These are phyloP conservation scores for Pseudomyrmex flavicornis DNA, from an alignment of 1,140 invertebrate species.

Conservation along the genomic window DNA sequence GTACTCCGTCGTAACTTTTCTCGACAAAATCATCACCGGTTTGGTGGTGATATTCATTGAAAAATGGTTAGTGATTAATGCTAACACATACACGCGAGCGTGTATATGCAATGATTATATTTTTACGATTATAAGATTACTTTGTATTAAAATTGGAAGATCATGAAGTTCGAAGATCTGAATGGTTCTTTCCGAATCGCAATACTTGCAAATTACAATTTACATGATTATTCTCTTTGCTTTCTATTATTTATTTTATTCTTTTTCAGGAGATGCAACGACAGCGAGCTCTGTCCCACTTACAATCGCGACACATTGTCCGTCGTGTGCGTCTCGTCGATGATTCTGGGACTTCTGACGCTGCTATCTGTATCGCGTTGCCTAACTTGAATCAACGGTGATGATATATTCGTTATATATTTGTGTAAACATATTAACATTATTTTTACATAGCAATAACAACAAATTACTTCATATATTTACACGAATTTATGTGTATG, in stretches of 20 bases:
- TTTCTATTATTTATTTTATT: background rate
- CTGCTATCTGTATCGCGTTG: constrained; percentile 77
- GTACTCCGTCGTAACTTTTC: constrained; percentile 97
- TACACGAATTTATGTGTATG: background rate
- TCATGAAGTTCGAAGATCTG: background rate
- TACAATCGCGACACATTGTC: constrained; percentile 92
- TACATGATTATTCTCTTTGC: too few species aligned
- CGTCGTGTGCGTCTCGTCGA: constrained; percentile 91
- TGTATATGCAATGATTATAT: background rate
- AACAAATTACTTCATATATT: too few species aligned
- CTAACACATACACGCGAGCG: background rate
- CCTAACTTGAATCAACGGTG: constrained; percentile 30
- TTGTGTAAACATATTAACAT: background rate
- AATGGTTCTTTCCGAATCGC: background rate
- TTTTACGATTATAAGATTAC: background rate
- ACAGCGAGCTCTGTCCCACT: constrained; percentile 88
- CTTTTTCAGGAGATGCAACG: constrained; percentile 87
- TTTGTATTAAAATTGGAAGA: too few species aligned
- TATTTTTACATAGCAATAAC: too few species aligned
- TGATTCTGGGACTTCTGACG: constrained; percentile 88
- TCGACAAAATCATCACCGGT: constrained; percentile 96
- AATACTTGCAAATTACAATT: background rate
- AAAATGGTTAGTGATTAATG: constrained; percentile 87
- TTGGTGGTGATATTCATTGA: constrained; percentile 94
- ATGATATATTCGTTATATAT: background rate